Conservation (phyloP, 2,113 vertebrate genomes). For the Chloropsis hardwickii region DNA sequence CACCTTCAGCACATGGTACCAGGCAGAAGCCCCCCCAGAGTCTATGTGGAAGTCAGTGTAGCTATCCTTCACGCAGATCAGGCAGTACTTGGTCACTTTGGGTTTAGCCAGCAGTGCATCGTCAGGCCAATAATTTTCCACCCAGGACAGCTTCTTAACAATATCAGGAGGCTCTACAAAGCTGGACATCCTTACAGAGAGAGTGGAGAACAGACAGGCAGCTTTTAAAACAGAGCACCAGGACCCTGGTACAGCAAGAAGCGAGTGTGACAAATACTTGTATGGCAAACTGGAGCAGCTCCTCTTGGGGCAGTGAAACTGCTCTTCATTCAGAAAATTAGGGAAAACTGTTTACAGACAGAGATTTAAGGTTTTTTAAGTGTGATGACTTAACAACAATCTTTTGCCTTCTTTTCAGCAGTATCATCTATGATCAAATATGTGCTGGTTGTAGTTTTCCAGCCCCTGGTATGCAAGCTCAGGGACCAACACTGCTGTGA, state of each 20-base stretch:
- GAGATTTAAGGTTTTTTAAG: neutral
- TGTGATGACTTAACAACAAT: neutral
- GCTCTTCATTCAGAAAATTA: neutral
- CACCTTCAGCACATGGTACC: conserved; percentile 97
- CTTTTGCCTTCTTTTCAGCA: neutral
- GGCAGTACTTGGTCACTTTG: conserved; percentile 96
- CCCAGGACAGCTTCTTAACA: conserved; percentile 93
- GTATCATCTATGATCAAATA: neutral
- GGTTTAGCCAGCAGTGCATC: conserved; percentile 93
- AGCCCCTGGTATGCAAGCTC: neutral
- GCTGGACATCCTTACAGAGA: conserved; percentile 85
- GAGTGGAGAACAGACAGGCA: neutral
- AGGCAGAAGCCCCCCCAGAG: conserved; percentile 91
- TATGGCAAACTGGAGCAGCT: neutral
- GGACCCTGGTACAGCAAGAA: neutral
- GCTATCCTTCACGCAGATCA: conserved; percentile 98
- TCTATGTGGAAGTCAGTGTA: conserved; percentile 98
- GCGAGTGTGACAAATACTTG: rapidly evolving
- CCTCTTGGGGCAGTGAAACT: neutral
- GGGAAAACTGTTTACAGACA: neutral
- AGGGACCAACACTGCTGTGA: neutral
- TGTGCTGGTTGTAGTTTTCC: neutral
- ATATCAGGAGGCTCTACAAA: conserved; percentile 95
- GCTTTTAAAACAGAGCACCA: neutral
- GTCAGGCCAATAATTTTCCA: conserved; percentile 95